phyloP scores from a whole-genome alignment of 1,140 invertebrate genomes.

The Mizuhopecten yessoensis region DNA sequence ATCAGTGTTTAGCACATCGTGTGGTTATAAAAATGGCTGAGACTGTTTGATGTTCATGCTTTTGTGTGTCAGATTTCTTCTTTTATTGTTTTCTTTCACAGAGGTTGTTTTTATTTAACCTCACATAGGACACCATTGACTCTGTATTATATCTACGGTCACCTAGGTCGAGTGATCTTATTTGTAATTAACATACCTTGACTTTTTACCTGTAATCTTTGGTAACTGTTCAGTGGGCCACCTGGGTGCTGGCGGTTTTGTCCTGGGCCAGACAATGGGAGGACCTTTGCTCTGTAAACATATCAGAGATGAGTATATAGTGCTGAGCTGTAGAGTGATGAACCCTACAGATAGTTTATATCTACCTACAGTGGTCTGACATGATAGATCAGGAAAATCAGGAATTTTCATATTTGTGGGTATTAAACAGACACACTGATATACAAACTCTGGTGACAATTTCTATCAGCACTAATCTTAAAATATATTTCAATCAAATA shows the following conservation, averaged over 20 bases:
- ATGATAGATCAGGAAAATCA: too few species aligned
- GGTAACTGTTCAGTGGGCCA: constrained; percentile 18
- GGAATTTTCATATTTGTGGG: too few species aligned
- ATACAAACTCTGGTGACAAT: too few species aligned
- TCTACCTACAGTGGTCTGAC: too few species aligned
- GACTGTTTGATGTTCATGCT: constrained; percentile 33
- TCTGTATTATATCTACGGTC: background rate
- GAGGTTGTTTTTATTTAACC: background rate
- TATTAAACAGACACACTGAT: too few species aligned
- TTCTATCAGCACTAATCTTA: too few species aligned
- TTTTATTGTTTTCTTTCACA: constrained; percentile 15
- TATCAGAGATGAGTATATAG: background rate
- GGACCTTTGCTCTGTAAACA: background rate
- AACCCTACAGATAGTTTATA: too few species aligned
- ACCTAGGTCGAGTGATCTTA: background rate
- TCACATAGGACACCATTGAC: background rate
- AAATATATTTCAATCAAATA: too few species aligned
- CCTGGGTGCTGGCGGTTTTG: background rate
- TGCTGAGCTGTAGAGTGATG: background rate
- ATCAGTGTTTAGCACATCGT: constrained; percentile 19
- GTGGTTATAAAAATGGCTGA: background rate
- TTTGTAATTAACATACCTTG: constrained; percentile 35
- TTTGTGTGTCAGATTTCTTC: constrained; percentile 34
- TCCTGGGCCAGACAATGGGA: background rate
- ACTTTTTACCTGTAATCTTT: constrained; percentile 39